Evolutionary conservation across 1,140 invertebrate species (phyloP).

Genomic region (Limonius californicus): DNA sequence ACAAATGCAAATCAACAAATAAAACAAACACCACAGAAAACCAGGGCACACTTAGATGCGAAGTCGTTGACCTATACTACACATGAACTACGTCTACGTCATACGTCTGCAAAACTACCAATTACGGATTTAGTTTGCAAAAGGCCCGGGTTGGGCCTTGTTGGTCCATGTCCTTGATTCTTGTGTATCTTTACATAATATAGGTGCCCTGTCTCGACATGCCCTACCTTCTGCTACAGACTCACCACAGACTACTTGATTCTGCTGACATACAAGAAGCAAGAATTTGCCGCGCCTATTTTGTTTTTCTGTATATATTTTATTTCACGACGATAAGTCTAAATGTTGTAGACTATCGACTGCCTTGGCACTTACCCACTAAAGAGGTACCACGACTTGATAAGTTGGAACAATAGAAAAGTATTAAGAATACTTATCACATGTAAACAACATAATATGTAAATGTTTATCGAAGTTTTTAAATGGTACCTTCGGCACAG

Average conservation of each 20-base stretch:
- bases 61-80: slow-evolving; percentile 13
- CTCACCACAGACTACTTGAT: background rate
- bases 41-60: background rate
- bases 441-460: too few relatives aligned
- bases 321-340: too few relatives aligned
- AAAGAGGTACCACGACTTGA: too few relatives aligned
- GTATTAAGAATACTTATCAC: too few relatives aligned
- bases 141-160: background rate
- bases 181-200: slow-evolving; percentile 5
- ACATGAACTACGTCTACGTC: background rate
- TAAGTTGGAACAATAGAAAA: too few relatives aligned
- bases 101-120: slow-evolving; percentile 1
- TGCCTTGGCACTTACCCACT: too few relatives aligned
- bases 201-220: background rate
- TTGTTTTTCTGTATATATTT: too few relatives aligned
- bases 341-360: too few relatives aligned
- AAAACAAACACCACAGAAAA: slow-evolving; percentile 6
- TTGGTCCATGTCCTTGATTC: background rate
- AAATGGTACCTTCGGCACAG: too few relatives aligned
- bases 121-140: background rate
- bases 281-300: slow-evolving; percentile 16
- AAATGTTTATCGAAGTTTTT: too few relatives aligned
- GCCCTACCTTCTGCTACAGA: slow-evolving; percentile 15
- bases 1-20: slow-evolving; percentile 1
- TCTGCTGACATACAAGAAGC: background rate